Conservation (phyloP, 92 coral and sea anemone species). For the Palythoa caribaeorum region DNA sequence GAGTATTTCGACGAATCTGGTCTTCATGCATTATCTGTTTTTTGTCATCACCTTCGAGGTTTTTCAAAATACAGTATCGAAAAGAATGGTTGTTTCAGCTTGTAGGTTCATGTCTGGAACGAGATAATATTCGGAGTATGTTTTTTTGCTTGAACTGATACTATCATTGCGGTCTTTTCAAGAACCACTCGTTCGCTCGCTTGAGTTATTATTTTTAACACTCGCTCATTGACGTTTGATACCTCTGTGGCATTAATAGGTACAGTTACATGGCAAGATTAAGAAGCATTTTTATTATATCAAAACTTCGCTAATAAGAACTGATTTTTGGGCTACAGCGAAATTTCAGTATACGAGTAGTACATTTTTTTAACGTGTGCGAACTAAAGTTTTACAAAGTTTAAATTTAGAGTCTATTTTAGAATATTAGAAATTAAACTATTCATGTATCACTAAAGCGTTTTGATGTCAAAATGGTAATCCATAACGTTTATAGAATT, state of each 20-base stretch:
- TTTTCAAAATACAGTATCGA: neutral
- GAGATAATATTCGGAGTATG: conserved; percentile 17
- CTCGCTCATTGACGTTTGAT: neutral
- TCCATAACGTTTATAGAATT: neutral
- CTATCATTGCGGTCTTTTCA: conserved; percentile 13
- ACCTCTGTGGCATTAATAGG: neutral
- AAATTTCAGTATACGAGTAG: neutral
- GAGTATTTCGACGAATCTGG: neutral
- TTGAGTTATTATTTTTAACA: neutral
- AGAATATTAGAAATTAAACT: neutral
- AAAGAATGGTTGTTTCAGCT: conserved; percentile 14
- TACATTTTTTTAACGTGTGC: neutral
- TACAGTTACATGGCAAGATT: neutral
- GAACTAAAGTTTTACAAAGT: neutral
- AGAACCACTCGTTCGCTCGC: conserved; percentile 3
- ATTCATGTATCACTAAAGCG: neutral
- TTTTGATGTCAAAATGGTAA: neutral
- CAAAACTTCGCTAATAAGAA: neutral
- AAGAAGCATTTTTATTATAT: neutral
- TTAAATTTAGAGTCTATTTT: neutral
- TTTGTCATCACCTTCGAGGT: conserved; percentile 15
- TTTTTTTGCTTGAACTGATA: conserved; percentile 28
- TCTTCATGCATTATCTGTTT: neutral
- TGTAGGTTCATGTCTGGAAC: conserved; percentile 4
- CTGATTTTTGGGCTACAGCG: neutral